Conservation (phyloP, 2,888 invertebrate species). For the Thalpophila matura region DNA sequence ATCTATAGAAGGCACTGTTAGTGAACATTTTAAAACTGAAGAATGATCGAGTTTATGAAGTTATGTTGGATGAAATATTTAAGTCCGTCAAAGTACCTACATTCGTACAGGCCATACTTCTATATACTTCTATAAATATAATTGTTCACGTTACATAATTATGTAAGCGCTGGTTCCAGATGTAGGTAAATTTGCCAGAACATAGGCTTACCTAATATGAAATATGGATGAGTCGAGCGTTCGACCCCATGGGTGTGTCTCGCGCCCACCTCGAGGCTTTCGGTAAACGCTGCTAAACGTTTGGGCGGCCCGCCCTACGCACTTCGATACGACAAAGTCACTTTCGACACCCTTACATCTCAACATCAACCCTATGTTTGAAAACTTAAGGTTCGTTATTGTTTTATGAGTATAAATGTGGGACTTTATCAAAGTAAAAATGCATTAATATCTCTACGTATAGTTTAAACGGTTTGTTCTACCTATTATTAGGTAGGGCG, state of each 20-base stretch:
- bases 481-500: slow-evolving; percentile 82
- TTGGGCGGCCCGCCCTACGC: slow-evolving; percentile 90
- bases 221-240: slow-evolving; percentile 59
- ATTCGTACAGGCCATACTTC: no score
- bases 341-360: slow-evolving; percentile 42
- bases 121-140: no score
- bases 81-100: no score
- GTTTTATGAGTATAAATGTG: slow-evolving; percentile 43
- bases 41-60: no score
- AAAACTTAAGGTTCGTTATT: slow-evolving; percentile 59
- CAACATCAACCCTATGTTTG: slow-evolving; percentile 69
- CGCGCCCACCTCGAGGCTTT: slow-evolving; percentile 77
- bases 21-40: no score
- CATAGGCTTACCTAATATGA: slow-evolving; percentile 53
- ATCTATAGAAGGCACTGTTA: no score
- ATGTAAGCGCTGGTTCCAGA: not conserved
- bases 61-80: no score
- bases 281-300: slow-evolving; percentile 90
- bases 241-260: slow-evolving; percentile 85
- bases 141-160: not conserved
- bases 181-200: slow-evolving; percentile 26
- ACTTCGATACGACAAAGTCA: slow-evolving; percentile 75
- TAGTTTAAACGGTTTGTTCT: slow-evolving; percentile 82
- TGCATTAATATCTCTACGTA: slow-evolving; percentile 79
- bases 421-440: slow-evolving; percentile 77